These are phyloP conservation scores for Sebastes trivittatus DNA, from an alignment of 2,797 vertebrate genomes.

Conservation along the genomic window DNA sequence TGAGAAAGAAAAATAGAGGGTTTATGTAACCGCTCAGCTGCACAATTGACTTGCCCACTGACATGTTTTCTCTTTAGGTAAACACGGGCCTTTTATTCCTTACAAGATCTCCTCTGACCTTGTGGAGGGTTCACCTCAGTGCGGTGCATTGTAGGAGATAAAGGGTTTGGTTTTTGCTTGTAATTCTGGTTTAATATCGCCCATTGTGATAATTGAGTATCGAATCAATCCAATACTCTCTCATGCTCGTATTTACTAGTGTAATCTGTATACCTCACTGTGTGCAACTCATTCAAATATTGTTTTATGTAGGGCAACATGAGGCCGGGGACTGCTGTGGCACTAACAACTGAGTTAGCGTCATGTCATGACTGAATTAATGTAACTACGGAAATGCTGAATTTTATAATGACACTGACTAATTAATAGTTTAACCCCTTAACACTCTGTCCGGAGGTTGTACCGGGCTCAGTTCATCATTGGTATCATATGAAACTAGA, in stretches of 20 bases:
- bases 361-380: constrained; percentile 27
- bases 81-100: constrained; percentile 60
- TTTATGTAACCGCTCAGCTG: constrained; percentile 69
- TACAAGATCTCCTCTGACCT: constrained; percentile 62
- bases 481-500: too few relatives aligned
- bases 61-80: constrained; percentile 60
- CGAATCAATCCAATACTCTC: not conserved
- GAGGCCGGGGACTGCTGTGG: constrained; percentile 7
- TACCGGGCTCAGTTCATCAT: too few relatives aligned
- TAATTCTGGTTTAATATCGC: not conserved
- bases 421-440: not conserved
- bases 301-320: not conserved
- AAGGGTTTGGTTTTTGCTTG: not conserved
- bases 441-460: too few relatives aligned
- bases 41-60: constrained; percentile 60
- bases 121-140: constrained; percentile 4
- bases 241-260: not conserved
- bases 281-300: constrained; percentile 18
- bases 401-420: constrained; percentile 33
- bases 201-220: not conserved
- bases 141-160: not conserved
- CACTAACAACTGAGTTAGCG: not conserved
- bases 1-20: constrained; percentile 60
- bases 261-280: not conserved
- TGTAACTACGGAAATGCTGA: constrained; percentile 28